Evolutionary conservation across 1,140 invertebrate genomes (phyloP).

Genomic region (Diabrotica virgifera): DNA sequence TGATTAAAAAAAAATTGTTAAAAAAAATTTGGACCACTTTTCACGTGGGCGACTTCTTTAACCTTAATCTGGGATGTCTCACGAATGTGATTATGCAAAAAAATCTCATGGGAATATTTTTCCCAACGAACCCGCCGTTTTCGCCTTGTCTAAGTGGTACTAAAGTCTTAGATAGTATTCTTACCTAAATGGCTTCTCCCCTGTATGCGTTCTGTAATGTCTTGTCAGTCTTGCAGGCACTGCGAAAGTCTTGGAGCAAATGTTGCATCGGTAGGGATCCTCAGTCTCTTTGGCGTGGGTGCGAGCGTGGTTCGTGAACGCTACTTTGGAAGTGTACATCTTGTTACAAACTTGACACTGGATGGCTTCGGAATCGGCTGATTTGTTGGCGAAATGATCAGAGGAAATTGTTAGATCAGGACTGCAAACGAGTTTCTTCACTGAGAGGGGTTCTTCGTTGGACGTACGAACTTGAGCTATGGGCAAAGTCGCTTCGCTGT

Average conservation of each 20-base stretch:
- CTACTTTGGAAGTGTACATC: constrained; percentile 57
- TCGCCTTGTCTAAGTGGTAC: too few species aligned
- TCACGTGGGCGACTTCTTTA: too few species aligned
- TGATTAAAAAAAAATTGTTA: too few species aligned
- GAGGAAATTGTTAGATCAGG: constrained; percentile 43
- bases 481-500: constrained; percentile 43
- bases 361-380: constrained; percentile 22
- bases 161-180: background rate
- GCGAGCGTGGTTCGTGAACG: constrained; percentile 59
- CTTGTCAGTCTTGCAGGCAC: constrained; percentile 86
- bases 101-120: too few species aligned
- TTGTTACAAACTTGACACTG: constrained; percentile 60
- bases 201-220: constrained; percentile 88
- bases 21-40: too few species aligned
- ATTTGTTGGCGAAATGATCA: constrained; percentile 12
- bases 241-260: constrained; percentile 88
- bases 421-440: constrained; percentile 47
- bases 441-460: constrained; percentile 33
- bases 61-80: too few species aligned
- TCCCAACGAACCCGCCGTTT: too few species aligned
- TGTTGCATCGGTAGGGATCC: constrained; percentile 83
- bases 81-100: too few species aligned
- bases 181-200: constrained; percentile 52
- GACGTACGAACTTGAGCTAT: constrained; percentile 39
- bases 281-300: constrained; percentile 60